These are phyloP conservation scores for Cosmorhoe ocellata DNA, from an alignment of 2,888 invertebrate genomes.

Conservation along the genomic window DNA sequence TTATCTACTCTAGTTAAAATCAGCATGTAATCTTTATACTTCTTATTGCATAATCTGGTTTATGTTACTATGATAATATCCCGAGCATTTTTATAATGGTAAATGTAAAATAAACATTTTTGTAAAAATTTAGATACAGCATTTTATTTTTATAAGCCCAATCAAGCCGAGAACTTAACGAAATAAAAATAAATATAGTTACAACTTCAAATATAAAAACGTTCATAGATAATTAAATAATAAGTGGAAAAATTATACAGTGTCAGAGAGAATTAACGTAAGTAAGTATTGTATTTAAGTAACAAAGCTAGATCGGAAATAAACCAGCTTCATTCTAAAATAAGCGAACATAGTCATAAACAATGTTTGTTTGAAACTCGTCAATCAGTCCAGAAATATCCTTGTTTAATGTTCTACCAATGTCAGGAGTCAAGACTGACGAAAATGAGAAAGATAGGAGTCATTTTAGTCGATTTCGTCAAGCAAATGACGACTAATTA, in stretches of 20 bases:
- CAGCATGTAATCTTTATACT: conserved; percentile 62
- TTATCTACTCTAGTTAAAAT: conserved; percentile 60
- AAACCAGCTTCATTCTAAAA: conserved; percentile 17
- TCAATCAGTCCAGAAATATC: conserved; percentile 66
- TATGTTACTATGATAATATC: conserved; percentile 60
- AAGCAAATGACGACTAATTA: too few species aligned
- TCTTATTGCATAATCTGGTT: conserved; percentile 60
- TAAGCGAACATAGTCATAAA: conserved; percentile 45
- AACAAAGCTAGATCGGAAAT: conserved; percentile 14
- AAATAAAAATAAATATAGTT: not conserved
- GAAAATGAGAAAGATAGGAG: not conserved
- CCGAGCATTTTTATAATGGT: conserved; percentile 51
- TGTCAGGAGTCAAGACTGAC: conserved; percentile 40
- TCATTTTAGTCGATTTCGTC: not conserved
- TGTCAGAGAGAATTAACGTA: too few species aligned
- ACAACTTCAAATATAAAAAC: not conserved
- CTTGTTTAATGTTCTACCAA: conserved; percentile 53
- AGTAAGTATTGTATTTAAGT: not conserved
- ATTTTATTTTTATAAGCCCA: not conserved
- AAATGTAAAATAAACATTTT: conserved; percentile 73
- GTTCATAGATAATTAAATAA: too few species aligned
- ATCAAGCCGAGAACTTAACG: too few species aligned
- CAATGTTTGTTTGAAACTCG: conserved; percentile 49
- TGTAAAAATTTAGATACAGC: conserved; percentile 40
- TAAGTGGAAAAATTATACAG: too few species aligned